Percentiles rank a stretch among this genome's conserved stretches.
Evolutionary conservation across 1,140 invertebrate genomes (phyloP).

Genomic region (Drosophila mayri): DNA sequence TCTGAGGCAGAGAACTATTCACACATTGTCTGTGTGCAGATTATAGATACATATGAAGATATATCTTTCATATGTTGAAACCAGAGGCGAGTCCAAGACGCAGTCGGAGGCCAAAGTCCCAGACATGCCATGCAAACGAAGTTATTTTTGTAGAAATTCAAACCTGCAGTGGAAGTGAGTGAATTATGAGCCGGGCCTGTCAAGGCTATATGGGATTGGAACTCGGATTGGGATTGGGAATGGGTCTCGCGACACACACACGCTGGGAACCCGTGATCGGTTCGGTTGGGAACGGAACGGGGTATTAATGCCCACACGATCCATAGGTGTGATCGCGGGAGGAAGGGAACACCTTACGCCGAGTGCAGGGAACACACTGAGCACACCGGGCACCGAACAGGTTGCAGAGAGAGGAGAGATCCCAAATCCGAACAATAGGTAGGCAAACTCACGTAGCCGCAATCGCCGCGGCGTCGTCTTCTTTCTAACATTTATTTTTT

Average conservation of each 20-base stretch:
- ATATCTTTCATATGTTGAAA: constrained; percentile 18
- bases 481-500: constrained; percentile 76
- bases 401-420: constrained; percentile 52
- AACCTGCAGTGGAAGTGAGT: constrained; percentile 82
- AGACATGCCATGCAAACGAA: constrained; percentile 74
- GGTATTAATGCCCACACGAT: constrained; percentile 38
- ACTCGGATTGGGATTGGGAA: constrained; percentile 23
- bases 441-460: constrained; percentile 75
- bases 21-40: constrained; percentile 36
- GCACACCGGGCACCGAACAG: constrained; percentile 46
- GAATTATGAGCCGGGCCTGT: constrained; percentile 77
- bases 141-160: constrained; percentile 82
- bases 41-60: constrained; percentile 53
- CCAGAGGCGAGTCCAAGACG: constrained; percentile 31
- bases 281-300: constrained; percentile 19
- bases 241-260: constrained; percentile 66
- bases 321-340: constrained; percentile 68
- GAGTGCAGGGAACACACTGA: constrained; percentile 48
- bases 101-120: constrained; percentile 9
- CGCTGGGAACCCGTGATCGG: constrained; percentile 48
- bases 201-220: constrained; percentile 59
- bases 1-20: constrained; percentile 42
- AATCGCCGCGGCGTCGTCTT: constrained; percentile 46
- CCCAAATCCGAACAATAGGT: constrained; percentile 66
- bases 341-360: constrained; percentile 68